A percentile compares a stretch with the other conserved stretches of the same genome.
These are phyloP conservation scores for Tragelaphus scriptus DNA, from an alignment of 2,113 vertebrate species.

Conservation along the genomic window DNA sequence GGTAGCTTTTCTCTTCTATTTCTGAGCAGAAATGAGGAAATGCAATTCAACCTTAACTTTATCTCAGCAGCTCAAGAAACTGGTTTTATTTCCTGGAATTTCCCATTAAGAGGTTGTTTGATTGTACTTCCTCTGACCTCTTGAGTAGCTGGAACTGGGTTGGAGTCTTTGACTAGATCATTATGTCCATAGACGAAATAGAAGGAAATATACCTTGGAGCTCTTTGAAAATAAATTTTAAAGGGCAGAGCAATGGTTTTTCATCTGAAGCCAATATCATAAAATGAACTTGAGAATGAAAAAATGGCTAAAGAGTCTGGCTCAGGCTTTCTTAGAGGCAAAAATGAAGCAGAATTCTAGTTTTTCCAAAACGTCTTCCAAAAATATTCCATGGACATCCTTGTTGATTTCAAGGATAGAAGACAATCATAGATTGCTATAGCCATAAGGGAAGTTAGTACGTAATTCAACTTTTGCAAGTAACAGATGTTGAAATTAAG, in stretches of 20 bases:
- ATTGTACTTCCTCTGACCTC: neutral
- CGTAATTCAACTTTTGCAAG: neutral
- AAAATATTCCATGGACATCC: neutral
- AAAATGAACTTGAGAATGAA: neutral
- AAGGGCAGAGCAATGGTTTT: neutral
- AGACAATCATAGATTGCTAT: neutral
- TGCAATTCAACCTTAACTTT: constrained; percentile 20
- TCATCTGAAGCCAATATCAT: neutral
- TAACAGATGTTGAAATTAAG: neutral
- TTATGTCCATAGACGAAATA: neutral
- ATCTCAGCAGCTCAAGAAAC: neutral
- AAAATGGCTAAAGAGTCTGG: neutral
- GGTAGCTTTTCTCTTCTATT: neutral
- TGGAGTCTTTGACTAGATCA: neutral
- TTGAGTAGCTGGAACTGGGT: neutral
- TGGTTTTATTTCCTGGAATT: constrained; percentile 24
- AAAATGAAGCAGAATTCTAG: neutral
- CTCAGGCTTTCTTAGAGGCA: neutral
- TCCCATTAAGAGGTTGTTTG: neutral
- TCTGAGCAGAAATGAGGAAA: constrained; percentile 41
- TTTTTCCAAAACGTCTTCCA: neutral
- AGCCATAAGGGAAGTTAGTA: neutral
- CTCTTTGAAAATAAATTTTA: neutral
- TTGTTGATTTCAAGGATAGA: neutral
- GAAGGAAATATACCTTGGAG: neutral